A percentile compares a stretch with the other conserved stretches of the same genome.
Conservation (phyloP, 2,888 invertebrate species). For the Dichetophora obliterata region DNA sequence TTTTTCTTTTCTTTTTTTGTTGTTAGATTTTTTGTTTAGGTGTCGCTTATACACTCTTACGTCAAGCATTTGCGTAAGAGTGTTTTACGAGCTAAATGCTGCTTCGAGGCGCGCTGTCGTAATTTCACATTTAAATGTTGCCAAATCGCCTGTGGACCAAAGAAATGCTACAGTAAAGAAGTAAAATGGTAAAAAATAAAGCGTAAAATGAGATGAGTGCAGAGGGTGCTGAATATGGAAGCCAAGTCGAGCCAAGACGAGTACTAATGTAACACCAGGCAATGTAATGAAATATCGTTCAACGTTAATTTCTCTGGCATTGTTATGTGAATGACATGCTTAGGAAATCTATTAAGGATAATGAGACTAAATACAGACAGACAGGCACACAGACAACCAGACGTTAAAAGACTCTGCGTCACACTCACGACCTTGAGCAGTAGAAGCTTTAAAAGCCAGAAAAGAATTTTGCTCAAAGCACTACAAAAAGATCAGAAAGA, state of each 20-base stretch:
- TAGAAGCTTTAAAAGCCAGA: not conserved
- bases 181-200: not conserved
- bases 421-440: not conserved
- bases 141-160: conserved; percentile 24
- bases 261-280: not conserved
- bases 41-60: not conserved
- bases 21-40: not conserved
- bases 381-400: not conserved
- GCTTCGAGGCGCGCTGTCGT: conserved; percentile 30
- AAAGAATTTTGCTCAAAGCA: too few species aligned
- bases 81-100: conserved; percentile 23
- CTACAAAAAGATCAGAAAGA: not conserved
- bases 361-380: not conserved
- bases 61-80: conserved; percentile 11
- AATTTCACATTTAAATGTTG: conserved; percentile 36
- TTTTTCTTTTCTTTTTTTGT: not conserved
- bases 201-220: not conserved
- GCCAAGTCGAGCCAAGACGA: not conserved
- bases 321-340: conserved; percentile 26
- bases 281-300: conserved; percentile 27
- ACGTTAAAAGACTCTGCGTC: not conserved
- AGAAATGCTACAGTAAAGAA: not conserved
- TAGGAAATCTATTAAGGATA: conserved; percentile 38
- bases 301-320: conserved; percentile 32
- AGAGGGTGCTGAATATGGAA: not conserved